Conservation (phyloP, 2,797 vertebrate species). For the Muscicapa comitata region DNA sequence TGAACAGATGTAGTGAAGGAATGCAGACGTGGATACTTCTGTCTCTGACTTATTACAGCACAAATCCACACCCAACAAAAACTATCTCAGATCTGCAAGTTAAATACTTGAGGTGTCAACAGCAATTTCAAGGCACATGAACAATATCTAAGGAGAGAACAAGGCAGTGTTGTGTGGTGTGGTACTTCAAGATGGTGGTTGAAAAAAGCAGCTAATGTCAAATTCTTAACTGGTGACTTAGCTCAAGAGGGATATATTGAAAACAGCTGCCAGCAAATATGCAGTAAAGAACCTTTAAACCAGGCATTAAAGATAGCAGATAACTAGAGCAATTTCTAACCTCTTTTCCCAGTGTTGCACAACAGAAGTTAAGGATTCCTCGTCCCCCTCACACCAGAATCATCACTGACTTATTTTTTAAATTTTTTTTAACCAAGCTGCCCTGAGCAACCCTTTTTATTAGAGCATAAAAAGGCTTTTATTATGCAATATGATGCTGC, state of each 20-base stretch:
- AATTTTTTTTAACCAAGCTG: neutral
- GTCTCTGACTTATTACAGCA: constrained; percentile 48
- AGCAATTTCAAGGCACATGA: constrained; percentile 63
- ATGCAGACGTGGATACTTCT: constrained; percentile 55
- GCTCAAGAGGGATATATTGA: constrained; percentile 54
- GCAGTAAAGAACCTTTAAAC: constrained; percentile 58
- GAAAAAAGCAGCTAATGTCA: constrained; percentile 56
- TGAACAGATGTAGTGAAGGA: constrained; percentile 47
- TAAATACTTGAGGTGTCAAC: constrained; percentile 66
- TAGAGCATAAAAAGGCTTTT: constrained; percentile 42
- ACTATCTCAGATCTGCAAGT: constrained; percentile 39
- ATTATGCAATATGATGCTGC: constrained; percentile 59
- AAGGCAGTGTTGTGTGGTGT: constrained; percentile 38
- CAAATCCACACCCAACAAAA: constrained; percentile 46
- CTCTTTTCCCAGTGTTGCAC: constrained; percentile 16
- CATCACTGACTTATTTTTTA: neutral
- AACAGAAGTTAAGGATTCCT: constrained; percentile 10
- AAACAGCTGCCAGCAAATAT: constrained; percentile 67
- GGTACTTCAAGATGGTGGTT: constrained; percentile 55
- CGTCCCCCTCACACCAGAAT: neutral
- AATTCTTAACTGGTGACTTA: constrained; percentile 70
- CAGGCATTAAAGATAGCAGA: constrained; percentile 51
- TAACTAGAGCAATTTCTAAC: constrained; percentile 25
- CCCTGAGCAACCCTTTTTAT: constrained; percentile 56
- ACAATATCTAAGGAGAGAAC: constrained; percentile 55